Evolutionary conservation across 2,797 vertebrate genomes (phyloP).

Genomic region (Alosa sapidissima): DNA sequence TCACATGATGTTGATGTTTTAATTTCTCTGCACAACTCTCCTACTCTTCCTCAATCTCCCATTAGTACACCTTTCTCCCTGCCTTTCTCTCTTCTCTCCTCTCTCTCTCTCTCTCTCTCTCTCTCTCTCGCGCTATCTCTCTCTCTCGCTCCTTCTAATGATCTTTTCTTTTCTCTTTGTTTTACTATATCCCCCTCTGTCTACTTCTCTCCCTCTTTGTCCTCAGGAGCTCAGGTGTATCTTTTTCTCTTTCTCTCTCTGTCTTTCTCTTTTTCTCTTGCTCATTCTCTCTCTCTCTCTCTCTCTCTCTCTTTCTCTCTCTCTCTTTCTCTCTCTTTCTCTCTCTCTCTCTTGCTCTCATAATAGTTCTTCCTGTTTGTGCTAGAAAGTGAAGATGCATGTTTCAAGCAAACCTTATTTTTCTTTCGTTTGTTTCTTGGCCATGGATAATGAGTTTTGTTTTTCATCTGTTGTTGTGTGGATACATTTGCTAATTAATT

Average conservation of each 20-base stretch:
- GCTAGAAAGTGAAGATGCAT: background rate
- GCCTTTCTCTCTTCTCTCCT: background rate
- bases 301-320: background rate
- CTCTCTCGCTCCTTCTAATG: background rate
- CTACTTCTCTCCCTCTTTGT: background rate
- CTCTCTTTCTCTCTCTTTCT: conserved; percentile 2
- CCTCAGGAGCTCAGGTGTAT: background rate
- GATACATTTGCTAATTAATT: conserved; percentile 34
- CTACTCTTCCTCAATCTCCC: too few species aligned
- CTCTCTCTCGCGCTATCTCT: background rate
- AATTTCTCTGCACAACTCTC: background rate
- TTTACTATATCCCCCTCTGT: background rate
- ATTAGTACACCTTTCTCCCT: background rate
- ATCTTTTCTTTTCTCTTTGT: background rate
- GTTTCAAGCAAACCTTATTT: conserved; percentile 26
- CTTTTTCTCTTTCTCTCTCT: background rate
- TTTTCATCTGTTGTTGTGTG: conserved; percentile 20
- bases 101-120: background rate
- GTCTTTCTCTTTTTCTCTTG: background rate
- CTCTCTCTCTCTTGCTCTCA: background rate
- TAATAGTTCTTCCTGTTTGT: background rate
- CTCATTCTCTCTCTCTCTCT: background rate
- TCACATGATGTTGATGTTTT: conserved; percentile 33
- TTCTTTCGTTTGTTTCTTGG: conserved; percentile 25
- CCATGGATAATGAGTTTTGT: conserved; percentile 29